phyloP scores from a whole-genome alignment of 2,888 invertebrate genomes.

The Caenorhabditis zanzibari region DNA sequence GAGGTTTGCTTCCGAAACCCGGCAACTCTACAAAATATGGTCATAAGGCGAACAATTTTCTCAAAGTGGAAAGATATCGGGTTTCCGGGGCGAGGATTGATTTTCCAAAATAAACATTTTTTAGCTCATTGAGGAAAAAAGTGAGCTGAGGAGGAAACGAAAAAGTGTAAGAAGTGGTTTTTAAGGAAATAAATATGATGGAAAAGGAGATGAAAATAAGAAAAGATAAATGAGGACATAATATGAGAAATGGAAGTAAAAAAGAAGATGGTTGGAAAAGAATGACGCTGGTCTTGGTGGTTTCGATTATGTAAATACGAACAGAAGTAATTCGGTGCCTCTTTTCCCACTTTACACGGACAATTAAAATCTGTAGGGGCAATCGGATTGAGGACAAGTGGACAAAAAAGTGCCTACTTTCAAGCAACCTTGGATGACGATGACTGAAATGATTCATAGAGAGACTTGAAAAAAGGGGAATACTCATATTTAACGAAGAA shows the following conservation, averaged over 20 bases:
- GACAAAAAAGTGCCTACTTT: conserved; percentile 1
- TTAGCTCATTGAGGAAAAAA: conserved; percentile 55
- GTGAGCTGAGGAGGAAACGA: conserved; percentile 26
- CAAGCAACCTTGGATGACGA: conserved; percentile 50
- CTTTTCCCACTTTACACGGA: conserved; percentile 48
- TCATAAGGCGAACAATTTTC: conserved; percentile 61
- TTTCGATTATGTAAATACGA: conserved; percentile 61
- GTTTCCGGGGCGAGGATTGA: conserved; percentile 50
- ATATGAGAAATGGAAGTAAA: conserved; percentile 14
- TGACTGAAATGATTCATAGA: conserved; percentile 44
- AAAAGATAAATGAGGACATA: conserved; percentile 7
- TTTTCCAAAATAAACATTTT: conserved; percentile 63
- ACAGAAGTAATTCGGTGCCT: conserved; percentile 40
- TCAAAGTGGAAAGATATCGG: conserved; percentile 60
- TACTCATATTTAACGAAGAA: conserved; percentile 19
- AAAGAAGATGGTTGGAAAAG: not conserved
- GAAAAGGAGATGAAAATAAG: conserved; percentile 9
- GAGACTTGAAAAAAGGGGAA: not conserved
- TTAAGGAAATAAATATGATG: conserved; percentile 14
- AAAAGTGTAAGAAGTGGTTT: not conserved
- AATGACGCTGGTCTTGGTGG: conserved; percentile 34
- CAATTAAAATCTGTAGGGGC: conserved; percentile 56
- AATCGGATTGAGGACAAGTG: conserved; percentile 52
- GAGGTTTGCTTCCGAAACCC: conserved; percentile 33
- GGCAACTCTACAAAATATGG: conserved; percentile 53